Evolutionary conservation across 2,113 vertebrate species (phyloP).

Genomic region (Cyprinus carpio): DNA sequence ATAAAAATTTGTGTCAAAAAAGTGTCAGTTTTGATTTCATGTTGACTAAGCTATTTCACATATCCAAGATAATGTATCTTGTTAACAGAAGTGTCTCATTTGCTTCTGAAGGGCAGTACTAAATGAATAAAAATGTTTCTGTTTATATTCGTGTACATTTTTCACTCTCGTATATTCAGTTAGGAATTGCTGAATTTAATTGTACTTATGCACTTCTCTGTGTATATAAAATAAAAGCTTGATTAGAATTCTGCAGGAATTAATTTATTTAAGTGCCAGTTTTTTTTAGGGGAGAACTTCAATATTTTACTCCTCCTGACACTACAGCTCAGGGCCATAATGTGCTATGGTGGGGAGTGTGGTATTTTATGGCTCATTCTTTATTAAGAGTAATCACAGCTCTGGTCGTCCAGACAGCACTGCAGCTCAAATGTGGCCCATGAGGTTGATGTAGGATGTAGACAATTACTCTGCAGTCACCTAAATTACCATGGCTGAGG

Average conservation of each 20-base stretch:
- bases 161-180: not conserved
- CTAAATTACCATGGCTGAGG: slow-evolving; percentile 20
- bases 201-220: not conserved
- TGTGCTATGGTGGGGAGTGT: not conserved
- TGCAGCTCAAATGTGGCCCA: slow-evolving; percentile 33
- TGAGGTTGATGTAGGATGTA: slow-evolving; percentile 19
- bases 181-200: not conserved
- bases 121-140: not conserved
- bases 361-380: slow-evolving; percentile 28
- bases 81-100: not conserved
- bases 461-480: slow-evolving; percentile 11
- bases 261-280: not conserved
- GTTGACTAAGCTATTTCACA: not conserved
- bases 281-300: not conserved
- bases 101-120: not conserved
- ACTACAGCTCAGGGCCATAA: not conserved
- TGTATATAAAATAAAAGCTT: not conserved
- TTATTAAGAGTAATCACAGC: slow-evolving; percentile 25
- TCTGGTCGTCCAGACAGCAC: not conserved
- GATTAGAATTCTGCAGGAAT: not conserved
- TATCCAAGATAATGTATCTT: not conserved
- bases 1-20: not conserved
- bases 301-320: not conserved
- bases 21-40: not conserved
- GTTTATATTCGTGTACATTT: not conserved